These are phyloP conservation scores for Poeciliopsis occidentalis DNA, from an alignment of 2,113 vertebrate species.

Conservation along the genomic window DNA sequence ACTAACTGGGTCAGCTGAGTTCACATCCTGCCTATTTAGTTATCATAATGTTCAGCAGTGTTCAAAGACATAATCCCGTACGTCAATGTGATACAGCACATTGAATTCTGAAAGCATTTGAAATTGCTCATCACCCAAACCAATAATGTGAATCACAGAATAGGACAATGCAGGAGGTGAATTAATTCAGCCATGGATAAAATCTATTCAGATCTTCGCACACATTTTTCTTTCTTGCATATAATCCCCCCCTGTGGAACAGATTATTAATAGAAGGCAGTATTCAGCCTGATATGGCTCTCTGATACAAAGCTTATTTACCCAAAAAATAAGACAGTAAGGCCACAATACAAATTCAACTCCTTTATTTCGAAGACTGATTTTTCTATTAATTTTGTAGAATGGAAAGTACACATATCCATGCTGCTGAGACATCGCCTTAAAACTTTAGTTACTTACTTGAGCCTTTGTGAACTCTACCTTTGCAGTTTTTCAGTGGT, in stretches of 20 bases:
- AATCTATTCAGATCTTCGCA: conserved; percentile 54
- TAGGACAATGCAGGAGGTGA: conserved; percentile 53
- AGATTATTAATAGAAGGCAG: conserved; percentile 51
- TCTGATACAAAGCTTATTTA: conserved; percentile 16
- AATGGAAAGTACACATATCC: conserved; percentile 5
- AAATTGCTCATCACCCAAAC: conserved; percentile 19
- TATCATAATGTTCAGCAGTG: conserved; percentile 34
- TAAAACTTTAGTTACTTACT: background rate
- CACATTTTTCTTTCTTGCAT: conserved; percentile 42
- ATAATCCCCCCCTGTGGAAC: conserved; percentile 29
- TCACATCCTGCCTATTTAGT: conserved; percentile 43
- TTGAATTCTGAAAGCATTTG: conserved; percentile 34
- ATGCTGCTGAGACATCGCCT: background rate
- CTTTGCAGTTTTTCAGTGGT: background rate
- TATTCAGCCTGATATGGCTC: conserved; percentile 6
- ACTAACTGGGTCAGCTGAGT: conserved; percentile 17
- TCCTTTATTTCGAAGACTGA: conserved; percentile 12
- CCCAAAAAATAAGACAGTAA: conserved; percentile 5
- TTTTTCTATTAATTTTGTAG: conserved; percentile 2
- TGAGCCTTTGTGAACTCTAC: background rate
- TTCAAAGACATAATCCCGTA: conserved; percentile 11
- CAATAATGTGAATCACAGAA: conserved; percentile 13
- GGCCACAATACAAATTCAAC: conserved; percentile 22
- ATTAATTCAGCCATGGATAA: conserved; percentile 63
- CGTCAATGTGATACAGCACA: conserved; percentile 22